Evolutionary conservation across 2,888 invertebrate species (phyloP), one percentile per base, ranked within the genome.

Genomic region (Pelosia muscerda): DNA sequence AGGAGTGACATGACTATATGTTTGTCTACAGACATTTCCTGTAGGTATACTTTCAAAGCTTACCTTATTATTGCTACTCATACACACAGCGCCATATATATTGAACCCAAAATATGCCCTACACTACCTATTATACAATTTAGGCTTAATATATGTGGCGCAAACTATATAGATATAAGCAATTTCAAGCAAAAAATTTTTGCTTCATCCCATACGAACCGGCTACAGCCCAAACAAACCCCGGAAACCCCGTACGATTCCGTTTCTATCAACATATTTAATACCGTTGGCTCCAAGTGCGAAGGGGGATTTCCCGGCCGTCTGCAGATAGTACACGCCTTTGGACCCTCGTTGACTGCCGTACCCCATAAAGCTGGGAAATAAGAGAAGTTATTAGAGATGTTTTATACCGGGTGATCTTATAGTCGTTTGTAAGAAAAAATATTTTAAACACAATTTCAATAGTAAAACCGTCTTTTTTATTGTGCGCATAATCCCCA

Each of bases 271-370:
- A 9, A 66, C 64, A 57, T 72, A 77, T 23, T 34, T 28, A 1
- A 71, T 22, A 1, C 84, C 83, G 8, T 66, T 42, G 4, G 49
- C 22, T 0, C 73, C 74, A 22, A 79, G 74, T 0, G 73, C 75
- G 68, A 69, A 83, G 6, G 81, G 82, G 0, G 55, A 10, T 25
- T 69, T 63, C 3, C 74, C 76, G 0, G 68, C 64, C 0, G 84
- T 84, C 56, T 77, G 82, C 10, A 84, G 73, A 69, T 60, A 84
- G 75, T 79, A 84, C 19, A 61, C 25, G 6, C 84, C 84, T 6
- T 58, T 66, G 0, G 78, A 69, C 1, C 58, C 65, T 0, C 74
- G 66, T 9, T 68, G 62, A 55, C 79, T 73, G 11, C 56, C 75
- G 57, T 75, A 75, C 0, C 84, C 84, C 84, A 84, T 84, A 4